These are phyloP conservation scores for Odocoileus virginianus DNA, from an alignment of 2,113 vertebrate genomes.

Conservation along the genomic window DNA sequence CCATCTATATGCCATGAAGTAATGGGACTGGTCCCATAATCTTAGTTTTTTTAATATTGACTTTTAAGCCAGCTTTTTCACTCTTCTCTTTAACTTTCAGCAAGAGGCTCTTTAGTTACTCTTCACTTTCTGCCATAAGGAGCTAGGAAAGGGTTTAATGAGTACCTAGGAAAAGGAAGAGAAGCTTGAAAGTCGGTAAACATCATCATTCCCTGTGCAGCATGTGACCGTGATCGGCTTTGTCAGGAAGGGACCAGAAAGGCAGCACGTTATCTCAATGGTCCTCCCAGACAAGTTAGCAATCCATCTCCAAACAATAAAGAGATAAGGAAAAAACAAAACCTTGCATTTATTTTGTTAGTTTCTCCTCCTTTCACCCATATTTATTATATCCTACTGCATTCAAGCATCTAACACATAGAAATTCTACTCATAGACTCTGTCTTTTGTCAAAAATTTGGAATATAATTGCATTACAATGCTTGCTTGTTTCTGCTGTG, in stretches of 20 bases:
- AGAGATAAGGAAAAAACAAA: not conserved
- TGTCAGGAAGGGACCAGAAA: not conserved
- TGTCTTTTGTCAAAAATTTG: not conserved
- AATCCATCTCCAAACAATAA: not conserved
- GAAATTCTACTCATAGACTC: not conserved
- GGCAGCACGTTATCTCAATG: not conserved
- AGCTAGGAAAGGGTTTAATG: not conserved
- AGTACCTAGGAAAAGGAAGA: not conserved
- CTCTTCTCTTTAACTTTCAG: not conserved
- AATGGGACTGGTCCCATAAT: not conserved
- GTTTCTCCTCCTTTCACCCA: not conserved
- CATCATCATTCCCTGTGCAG: not conserved
- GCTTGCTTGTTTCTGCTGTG: not conserved
- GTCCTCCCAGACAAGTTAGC: not conserved
- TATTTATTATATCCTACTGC: not conserved
- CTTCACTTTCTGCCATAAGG: not conserved
- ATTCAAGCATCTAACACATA: not conserved
- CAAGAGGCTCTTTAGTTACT: not conserved
- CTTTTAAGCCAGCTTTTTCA: not conserved
- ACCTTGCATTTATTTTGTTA: not conserved
- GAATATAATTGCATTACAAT: not conserved
- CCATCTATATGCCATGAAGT: not conserved
- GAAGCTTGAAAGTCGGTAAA: not conserved
- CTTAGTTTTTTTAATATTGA: not conserved
- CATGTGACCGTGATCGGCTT: not conserved